Percentiles rank a stretch among this genome's conserved stretches.
Evolutionary conservation across 2,888 invertebrate species (phyloP).

Genomic region (Taphrorychus bicolor): DNA sequence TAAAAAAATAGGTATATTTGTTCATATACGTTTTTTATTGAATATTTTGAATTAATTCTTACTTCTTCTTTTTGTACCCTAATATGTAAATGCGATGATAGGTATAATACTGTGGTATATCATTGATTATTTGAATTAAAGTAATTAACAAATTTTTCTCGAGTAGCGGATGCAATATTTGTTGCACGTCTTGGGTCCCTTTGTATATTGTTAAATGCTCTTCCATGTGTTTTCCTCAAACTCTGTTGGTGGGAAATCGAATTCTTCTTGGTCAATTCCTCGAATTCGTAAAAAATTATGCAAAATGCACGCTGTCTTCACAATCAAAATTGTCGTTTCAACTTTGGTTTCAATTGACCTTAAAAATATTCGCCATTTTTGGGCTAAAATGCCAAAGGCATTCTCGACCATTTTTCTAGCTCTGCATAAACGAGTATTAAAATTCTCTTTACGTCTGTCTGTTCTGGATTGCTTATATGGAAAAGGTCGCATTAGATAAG

Average conservation of each 20-base stretch:
- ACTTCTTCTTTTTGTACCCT: not conserved
- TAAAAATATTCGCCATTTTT: constrained; percentile 19
- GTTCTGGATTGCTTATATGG: constrained; percentile 34
- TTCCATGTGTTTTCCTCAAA: constrained; percentile 8
- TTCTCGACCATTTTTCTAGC: constrained; percentile 38
- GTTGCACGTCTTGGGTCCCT: constrained; percentile 17
- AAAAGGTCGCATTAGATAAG: constrained; percentile 44
- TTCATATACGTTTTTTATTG: constrained; percentile 2
- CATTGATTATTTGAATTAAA: constrained; percentile 14
- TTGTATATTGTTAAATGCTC: constrained; percentile 10
- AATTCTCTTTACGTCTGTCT: constrained; percentile 35
- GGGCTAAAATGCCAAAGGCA: constrained; percentile 19
- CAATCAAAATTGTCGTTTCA: constrained; percentile 19
- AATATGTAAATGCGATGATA: constrained; percentile 1
- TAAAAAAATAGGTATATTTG: constrained; percentile 2
- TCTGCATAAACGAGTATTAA: constrained; percentile 34
- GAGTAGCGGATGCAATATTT: not conserved
- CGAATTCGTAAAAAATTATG: constrained; percentile 16
- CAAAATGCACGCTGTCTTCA: constrained; percentile 29
- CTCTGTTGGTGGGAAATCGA: constrained; percentile 12
- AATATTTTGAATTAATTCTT: constrained; percentile 6
- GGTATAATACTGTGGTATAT: too few relatives aligned
- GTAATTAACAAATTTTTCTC: constrained; percentile 14
- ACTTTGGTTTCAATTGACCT: constrained; percentile 31
- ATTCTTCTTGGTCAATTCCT: not conserved